Percentiles rank a stretch among this genome's conserved stretches.
Conservation (phyloP, 2,113 vertebrate species). For the Dipodomys stephensi region DNA sequence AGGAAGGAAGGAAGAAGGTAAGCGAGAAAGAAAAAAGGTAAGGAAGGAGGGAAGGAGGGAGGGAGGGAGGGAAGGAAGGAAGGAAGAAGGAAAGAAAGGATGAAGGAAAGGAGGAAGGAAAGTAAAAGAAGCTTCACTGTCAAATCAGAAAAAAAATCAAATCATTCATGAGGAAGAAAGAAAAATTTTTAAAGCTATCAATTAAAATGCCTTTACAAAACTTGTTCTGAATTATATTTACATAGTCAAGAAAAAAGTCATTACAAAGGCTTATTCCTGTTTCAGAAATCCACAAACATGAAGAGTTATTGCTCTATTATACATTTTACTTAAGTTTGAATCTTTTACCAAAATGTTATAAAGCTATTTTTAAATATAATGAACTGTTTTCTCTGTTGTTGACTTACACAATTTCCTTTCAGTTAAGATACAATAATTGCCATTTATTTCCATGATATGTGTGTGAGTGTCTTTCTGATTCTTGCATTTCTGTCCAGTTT, state of each 20-base stretch:
- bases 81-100: too few species aligned
- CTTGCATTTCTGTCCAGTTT: neutral
- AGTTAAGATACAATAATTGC: neutral
- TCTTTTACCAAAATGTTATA: constrained; percentile 34
- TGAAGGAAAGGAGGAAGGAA: too few species aligned
- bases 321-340: neutral
- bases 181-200: neutral
- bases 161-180: constrained; percentile 3
- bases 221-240: neutral
- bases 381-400: neutral
- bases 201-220: neutral
- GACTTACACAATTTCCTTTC: neutral
- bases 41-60: too few species aligned
- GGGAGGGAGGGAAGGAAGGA: too few species aligned
- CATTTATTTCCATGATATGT: neutral
- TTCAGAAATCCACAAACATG: constrained; percentile 8
- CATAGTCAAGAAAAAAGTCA: constrained; percentile 30
- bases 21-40: too few species aligned
- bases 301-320: neutral
- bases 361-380: neutral
- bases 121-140: constrained; percentile 15
- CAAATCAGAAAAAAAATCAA: constrained; percentile 51
- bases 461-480: neutral
- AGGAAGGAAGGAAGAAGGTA: too few species aligned
- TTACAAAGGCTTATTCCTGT: neutral